Evolutionary conservation across 1,140 invertebrate genomes (phyloP), one percentile per base, ranked within the genome.

Genomic region (Leptinotarsa defecta): DNA sequence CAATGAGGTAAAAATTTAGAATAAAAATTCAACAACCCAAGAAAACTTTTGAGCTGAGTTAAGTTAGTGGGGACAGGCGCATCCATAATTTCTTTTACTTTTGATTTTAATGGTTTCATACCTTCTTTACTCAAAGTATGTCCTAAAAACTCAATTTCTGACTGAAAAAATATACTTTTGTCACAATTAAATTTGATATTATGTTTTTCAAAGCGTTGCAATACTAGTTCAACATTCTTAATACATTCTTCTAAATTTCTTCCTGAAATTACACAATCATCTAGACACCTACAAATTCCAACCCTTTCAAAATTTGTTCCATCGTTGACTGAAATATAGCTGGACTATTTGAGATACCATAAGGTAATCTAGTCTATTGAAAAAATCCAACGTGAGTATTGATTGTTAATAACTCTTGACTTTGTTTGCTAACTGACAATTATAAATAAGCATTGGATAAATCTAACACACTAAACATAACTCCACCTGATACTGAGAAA

Each of bases 131-230:
- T 19, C 13, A 57, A 17, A 17, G 4, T 57, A 17, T 57, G 52
- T 3, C 52, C 52, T 57, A 57, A 57, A 75, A 83, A 80, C 27
- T 80, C 68, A 8, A 86, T 67, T 75, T 57, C 6, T 19, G 34
- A 11, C 34, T 43, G 8, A 43, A 43, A 43, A 67, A 83, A 81
- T 68, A 74, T 75, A 74, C 80, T 80, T 68, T 84, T 82, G 22
- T 68, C 69, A 73, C 49, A 19, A 69, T 83, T 83, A 4, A 83
- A 22, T 75, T 74, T 82, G 20, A 82, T 71, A 72, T 76, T 27
- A 80, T 76, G 15, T 20, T 20, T 79, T n/a, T 13, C 13, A 13
- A 22, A 65, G 13, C 24, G 19, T n/a, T 20, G 15, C 13, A 65
- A 19, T n/a, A 65, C 20, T 17, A n/a, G 13, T 27, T 20, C 3